Evolutionary conservation across 2,797 vertebrate genomes (phyloP).

Genomic region (Crax fasciolata): DNA sequence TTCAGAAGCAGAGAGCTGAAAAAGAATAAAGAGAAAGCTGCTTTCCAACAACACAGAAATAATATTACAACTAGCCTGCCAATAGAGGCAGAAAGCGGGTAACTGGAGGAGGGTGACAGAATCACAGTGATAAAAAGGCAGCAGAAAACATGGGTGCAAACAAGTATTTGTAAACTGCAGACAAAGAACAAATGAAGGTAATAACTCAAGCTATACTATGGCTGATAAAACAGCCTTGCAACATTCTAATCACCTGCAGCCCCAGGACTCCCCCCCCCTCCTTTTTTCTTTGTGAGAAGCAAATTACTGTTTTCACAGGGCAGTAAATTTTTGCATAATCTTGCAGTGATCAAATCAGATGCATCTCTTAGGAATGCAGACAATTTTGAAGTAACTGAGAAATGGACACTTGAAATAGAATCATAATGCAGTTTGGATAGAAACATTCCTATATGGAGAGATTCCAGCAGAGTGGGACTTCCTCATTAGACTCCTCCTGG

Average conservation of each 20-base stretch:
- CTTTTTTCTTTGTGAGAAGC: not conserved
- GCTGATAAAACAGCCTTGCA: slow-evolving; percentile 35
- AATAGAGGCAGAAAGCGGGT: slow-evolving; percentile 19
- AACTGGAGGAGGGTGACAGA: slow-evolving; percentile 1
- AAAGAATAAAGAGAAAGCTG: not conserved
- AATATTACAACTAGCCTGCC: not conserved
- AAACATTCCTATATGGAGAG: not conserved
- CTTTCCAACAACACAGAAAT: not conserved
- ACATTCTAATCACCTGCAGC: slow-evolving; percentile 1
- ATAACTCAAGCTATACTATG: slow-evolving; percentile 40
- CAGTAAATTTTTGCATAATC: slow-evolving; percentile 37
- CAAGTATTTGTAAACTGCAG: slow-evolving; percentile 37
- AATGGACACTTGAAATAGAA: slow-evolving; percentile 9
- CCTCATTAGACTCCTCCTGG: not conserved
- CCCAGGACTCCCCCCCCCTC: not conserved
- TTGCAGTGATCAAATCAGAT: slow-evolving; percentile 18
- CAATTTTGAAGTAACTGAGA: slow-evolving; percentile 7
- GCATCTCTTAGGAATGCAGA: slow-evolving; percentile 33
- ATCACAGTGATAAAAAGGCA: slow-evolving; percentile 21
- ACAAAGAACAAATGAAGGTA: slow-evolving; percentile 41
- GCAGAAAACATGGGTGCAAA: not conserved
- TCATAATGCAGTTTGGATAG: not conserved
- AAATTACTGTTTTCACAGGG: slow-evolving; percentile 41
- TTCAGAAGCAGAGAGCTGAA: not conserved
- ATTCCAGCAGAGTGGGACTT: not conserved